Base-by-base conservation (phyloP, 2,888 invertebrate genomes). In the Aphelenchoides bicaudatus region DNA sequence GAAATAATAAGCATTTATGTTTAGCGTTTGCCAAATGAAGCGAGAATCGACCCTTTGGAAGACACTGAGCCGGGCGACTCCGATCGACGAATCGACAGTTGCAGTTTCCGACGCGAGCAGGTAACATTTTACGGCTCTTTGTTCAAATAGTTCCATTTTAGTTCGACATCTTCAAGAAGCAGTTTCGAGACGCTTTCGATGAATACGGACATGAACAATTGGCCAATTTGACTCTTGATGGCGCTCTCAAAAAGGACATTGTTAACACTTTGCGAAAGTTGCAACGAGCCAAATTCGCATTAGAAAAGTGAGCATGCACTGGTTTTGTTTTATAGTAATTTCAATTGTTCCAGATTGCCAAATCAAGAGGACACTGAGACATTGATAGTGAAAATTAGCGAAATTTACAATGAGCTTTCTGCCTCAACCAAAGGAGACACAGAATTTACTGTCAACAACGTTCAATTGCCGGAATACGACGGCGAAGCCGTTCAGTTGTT, bases 131-230 rank as follows among this genome's bases (percentile, higher is more conserved):
- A 6, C 6, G 37, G 13, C 5, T 48, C 37, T 49, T 31, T 49
- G 10, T 27, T 50, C 37, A 2, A 1, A 2, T 57, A 29, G 3
- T 16, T 13, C 27, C 54, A 13, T 56, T 58, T 8, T 53, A 59
- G 56, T 62, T 62, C 46, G 64, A 62, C 55, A 65, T 62, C 29
- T 62, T 62, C 63, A 62, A 62, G 43, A 56, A 62, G 30, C 48
- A 58, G 25, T 62, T 63, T 25, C 62, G 64, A 25, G 62, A 62
- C 29, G 65, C 59, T 16, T 66, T 66, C 43, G 60, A 60, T 28
- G 47, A 63, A 16, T 56, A 60, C 23, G 60, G 60, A 6, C 60
- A 64, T 21, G 62, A 63, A 31, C 38, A 21, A 29, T 37, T 62
- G 16, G 62, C 61, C 13, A 66, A 62, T 21, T 29, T 65, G 31